phyloP scores from a whole-genome alignment of 2,113 vertebrate species.

The Madoqua kirkii region DNA sequence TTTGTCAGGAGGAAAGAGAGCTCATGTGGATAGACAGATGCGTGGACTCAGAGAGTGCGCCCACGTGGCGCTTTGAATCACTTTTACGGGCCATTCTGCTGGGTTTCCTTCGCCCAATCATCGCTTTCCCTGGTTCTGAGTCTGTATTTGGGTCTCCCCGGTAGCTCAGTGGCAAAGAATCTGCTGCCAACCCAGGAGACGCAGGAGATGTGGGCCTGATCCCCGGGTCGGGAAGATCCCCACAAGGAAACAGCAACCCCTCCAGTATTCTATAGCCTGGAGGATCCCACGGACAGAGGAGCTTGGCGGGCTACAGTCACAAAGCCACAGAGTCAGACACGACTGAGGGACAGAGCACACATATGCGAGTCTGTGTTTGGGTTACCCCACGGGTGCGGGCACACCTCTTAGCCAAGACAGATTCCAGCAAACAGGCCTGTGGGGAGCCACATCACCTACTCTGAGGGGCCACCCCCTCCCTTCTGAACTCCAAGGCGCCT shows the following conservation, averaged over 20 bases:
- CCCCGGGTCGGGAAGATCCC: background rate
- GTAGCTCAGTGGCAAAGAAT: background rate
- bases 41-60: accelerated
- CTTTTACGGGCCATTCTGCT: background rate
- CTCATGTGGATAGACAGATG: background rate
- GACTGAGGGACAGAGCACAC: accelerated
- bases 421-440: background rate
- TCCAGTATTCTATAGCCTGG: background rate
- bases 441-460: background rate
- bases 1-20: background rate
- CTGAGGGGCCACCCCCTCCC: background rate
- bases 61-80: too few species aligned
- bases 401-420: background rate
- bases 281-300: background rate
- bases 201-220: background rate
- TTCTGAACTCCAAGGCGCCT: background rate
- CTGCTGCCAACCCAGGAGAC: background rate
- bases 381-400: accelerated
- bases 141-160: background rate
- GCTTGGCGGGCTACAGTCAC: background rate
- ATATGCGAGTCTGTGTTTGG: accelerated
- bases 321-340: background rate
- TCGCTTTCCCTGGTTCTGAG: background rate
- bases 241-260: background rate
- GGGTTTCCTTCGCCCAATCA: background rate